Percentiles rank a stretch among this genome's conserved stretches.
Evolutionary conservation across 2,797 vertebrate species (phyloP).

Genomic region (Gymnopithys bicolor): DNA sequence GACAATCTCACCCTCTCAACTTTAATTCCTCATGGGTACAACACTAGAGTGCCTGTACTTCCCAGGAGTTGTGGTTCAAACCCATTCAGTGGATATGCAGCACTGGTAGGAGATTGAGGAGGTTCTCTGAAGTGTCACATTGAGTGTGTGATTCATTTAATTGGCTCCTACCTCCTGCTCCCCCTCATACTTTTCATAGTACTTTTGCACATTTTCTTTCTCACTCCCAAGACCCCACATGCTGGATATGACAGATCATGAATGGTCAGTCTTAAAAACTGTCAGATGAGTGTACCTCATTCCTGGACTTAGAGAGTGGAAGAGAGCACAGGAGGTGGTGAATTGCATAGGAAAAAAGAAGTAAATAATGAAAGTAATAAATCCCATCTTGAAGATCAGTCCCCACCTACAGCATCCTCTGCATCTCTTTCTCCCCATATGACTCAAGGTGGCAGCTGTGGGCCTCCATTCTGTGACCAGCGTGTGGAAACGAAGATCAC

Average conservation of each 20-base stretch:
- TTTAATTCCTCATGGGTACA: not conserved
- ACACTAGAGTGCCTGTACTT: not conserved
- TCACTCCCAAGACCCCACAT: not conserved
- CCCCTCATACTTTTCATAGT: not conserved
- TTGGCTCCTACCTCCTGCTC: not conserved
- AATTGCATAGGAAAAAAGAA: not conserved
- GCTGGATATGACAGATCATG: not conserved
- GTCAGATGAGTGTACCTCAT: not conserved
- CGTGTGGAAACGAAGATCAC: not conserved
- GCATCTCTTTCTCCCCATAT: not conserved
- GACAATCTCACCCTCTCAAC: not conserved
- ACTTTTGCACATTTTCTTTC: not conserved
- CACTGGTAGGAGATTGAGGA: not conserved
- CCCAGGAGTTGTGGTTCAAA: not conserved
- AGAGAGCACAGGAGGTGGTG: not conserved
- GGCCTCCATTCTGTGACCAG: not conserved
- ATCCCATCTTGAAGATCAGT: not conserved
- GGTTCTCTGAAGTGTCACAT: not conserved
- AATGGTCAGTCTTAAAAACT: not conserved
- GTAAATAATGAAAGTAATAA: not conserved
- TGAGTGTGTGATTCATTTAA: constrained; percentile 19
- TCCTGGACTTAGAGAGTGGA: not conserved
- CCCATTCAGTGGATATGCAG: not conserved
- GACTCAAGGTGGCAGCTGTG: not conserved
- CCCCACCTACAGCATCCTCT: not conserved